Evolutionary conservation across 2,888 invertebrate species (phyloP).

Genomic region (Gasteruption jaculator): DNA sequence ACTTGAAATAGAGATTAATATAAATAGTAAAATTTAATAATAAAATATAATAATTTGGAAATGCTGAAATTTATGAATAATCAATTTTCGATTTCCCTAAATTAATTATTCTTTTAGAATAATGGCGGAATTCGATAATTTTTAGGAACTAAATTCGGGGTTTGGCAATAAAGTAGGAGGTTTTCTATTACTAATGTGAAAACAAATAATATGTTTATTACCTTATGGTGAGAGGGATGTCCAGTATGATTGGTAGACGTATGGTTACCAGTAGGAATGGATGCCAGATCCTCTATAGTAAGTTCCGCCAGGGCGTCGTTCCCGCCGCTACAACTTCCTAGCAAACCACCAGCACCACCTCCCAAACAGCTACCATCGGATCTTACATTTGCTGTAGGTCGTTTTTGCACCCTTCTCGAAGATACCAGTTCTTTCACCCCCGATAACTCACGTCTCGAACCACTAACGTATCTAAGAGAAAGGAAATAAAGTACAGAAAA

Average conservation of each 20-base stretch:
- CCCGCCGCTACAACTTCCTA: conserved; percentile 46
- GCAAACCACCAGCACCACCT: conserved; percentile 31
- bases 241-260: conserved; percentile 41
- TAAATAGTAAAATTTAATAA: too few relatives aligned
- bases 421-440: conserved; percentile 44
- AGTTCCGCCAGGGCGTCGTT: conserved; percentile 48
- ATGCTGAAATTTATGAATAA: too few relatives aligned
- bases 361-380: conserved; percentile 31
- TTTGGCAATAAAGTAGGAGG: too few relatives aligned
- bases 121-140: too few relatives aligned
- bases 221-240: conserved; percentile 48
- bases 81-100: too few relatives aligned
- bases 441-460: conserved; percentile 42
- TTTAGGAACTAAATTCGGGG: too few relatives aligned
- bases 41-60: too few relatives aligned
- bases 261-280: conserved; percentile 46
- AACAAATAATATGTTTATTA: too few relatives aligned
- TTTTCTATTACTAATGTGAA: too few relatives aligned
- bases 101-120: too few relatives aligned
- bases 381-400: conserved; percentile 37
- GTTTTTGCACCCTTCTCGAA: conserved; percentile 42
- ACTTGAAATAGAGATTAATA: too few relatives aligned
- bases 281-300: conserved; percentile 49
- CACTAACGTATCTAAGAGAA: conserved; percentile 37
- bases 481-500: too few relatives aligned